Percentiles rank a stretch among this genome's conserved stretches.
These are phyloP conservation scores for Neria commutata DNA, from an alignment of 2,888 invertebrate species.

Conservation along the genomic window DNA sequence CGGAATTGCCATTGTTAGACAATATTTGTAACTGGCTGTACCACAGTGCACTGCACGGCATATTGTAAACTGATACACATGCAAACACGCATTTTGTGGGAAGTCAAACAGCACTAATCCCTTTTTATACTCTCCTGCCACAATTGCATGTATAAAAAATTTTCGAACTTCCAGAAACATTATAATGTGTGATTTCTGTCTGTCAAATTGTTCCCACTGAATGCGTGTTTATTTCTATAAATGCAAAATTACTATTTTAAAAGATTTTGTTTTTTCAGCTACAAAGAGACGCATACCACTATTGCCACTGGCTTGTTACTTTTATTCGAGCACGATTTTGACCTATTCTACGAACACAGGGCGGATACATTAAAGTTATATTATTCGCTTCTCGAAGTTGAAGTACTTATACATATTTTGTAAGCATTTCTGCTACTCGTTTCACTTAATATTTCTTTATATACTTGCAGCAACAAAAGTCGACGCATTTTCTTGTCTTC, in stretches of 20 bases:
- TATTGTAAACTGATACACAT: conserved; percentile 25
- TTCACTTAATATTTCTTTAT: neutral
- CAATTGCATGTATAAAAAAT: no score
- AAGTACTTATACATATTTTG: conserved; percentile 13
- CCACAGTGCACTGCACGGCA: conserved; percentile 26
- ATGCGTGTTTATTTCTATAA: no score
- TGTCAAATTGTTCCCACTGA: no score
- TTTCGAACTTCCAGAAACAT: no score
- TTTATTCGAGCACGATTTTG: conserved; percentile 22
- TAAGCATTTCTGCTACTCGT: neutral
- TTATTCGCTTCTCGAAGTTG: conserved; percentile 21
- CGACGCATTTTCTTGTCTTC: conserved; percentile 1
- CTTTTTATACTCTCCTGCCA: no score
- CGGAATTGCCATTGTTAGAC: conserved; percentile 21
- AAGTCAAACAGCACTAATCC: no score
- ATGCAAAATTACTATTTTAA: neutral
- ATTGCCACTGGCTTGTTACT: conserved; percentile 18
- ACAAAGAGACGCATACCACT: conserved; percentile 20
- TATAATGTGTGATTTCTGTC: no score
- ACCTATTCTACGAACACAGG: conserved; percentile 22
- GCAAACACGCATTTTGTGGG: no score
- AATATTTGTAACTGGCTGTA: conserved; percentile 25
- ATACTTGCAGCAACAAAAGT: neutral
- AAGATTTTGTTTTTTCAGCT: conserved; percentile 18
- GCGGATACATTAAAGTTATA: conserved; percentile 21